Percentiles rank a stretch among this genome's conserved stretches.
Conservation (phyloP, 2,113 vertebrate genomes). For the Chloebia gouldiae region DNA sequence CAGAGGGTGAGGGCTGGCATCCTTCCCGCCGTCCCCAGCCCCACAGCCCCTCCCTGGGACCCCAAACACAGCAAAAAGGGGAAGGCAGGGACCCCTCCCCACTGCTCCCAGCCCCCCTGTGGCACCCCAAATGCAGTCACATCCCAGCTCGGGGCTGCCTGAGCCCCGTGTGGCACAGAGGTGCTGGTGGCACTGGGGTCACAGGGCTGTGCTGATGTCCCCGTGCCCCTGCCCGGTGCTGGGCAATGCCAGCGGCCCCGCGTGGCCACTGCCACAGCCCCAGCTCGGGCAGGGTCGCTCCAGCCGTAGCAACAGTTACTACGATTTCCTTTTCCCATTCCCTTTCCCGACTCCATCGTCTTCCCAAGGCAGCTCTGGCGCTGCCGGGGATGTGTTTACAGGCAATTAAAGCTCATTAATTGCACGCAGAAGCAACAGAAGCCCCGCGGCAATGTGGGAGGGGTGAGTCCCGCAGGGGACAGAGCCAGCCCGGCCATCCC, state of each 20-base stretch:
- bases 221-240: neutral
- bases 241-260: neutral
- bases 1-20: too few species aligned
- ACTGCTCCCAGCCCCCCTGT: accelerated
- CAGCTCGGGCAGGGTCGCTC: accelerated
- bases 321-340: neutral
- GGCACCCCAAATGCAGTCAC: accelerated
- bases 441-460: neutral
- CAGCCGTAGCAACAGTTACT: conserved; percentile 40
- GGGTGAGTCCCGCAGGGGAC: neutral
- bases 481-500: accelerated
- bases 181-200: neutral
- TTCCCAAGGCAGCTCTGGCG: neutral
- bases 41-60: neutral
- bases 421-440: neutral
- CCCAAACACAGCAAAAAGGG: neutral
- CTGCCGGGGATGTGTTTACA: conserved; percentile 55
- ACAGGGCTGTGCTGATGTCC: accelerated
- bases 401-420: conserved; percentile 67
- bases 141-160: accelerated
- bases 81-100: neutral
- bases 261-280: accelerated
- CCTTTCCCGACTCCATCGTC: neutral
- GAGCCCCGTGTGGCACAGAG: accelerated
- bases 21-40: too few species aligned